A percentile compares a stretch with the other conserved stretches of the same genome.
Conservation (phyloP, 2,113 vertebrate species). For the Ranitomeya variabilis region DNA sequence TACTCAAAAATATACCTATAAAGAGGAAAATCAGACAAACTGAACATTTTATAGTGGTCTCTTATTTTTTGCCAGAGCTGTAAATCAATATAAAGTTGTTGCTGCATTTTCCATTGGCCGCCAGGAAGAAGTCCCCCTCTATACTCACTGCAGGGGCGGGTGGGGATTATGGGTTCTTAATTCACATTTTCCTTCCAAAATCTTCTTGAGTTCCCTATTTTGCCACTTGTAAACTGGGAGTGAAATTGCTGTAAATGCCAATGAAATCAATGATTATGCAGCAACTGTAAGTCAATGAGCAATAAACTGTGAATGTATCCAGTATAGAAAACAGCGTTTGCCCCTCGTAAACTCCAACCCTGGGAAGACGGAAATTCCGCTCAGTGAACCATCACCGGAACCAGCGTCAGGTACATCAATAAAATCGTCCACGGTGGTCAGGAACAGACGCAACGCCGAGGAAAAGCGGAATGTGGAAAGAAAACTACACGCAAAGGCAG, state of each 20-base stretch:
- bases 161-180: not conserved
- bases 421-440: not conserved
- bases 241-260: constrained; percentile 40
- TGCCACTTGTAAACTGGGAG: constrained; percentile 39
- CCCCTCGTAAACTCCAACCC: constrained; percentile 29
- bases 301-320: constrained; percentile 37
- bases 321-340: constrained; percentile 48
- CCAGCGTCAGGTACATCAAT: constrained; percentile 2
- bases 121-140: not conserved
- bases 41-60: too few species aligned
- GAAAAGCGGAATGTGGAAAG: too few species aligned
- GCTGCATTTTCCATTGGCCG: not conserved
- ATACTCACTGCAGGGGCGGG: too few species aligned
- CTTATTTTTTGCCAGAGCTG: too few species aligned
- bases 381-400: not conserved
- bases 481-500: not conserved
- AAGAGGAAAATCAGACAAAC: too few species aligned
- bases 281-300: constrained; percentile 21
- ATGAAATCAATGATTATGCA: constrained; percentile 31
- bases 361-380: not conserved
- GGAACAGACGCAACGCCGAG: not conserved
- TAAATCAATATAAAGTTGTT: not conserved
- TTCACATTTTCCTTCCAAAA: not conserved
- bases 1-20: not conserved
- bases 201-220: constrained; percentile 21